These are phyloP conservation scores for Zaprionus davidi DNA, from an alignment of 1,140 invertebrate species.

Conservation along the genomic window DNA sequence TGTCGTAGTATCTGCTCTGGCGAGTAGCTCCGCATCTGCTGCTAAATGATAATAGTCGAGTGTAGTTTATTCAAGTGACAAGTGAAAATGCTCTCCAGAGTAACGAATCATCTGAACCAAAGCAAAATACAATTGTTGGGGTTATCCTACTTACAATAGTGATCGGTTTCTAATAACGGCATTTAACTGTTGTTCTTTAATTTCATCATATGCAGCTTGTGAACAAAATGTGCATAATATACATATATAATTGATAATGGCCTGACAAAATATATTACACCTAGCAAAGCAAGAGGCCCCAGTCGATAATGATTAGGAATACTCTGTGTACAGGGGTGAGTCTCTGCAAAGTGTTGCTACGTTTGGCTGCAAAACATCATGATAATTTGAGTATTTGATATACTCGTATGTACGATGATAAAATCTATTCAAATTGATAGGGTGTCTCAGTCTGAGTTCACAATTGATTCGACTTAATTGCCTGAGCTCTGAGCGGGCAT, in stretches of 20 bases:
- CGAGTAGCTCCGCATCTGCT: slow-evolving; percentile 11
- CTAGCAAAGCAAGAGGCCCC: not conserved
- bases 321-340: slow-evolving; percentile 3
- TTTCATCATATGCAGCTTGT: not conserved
- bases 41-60: slow-evolving; percentile 15
- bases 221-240: not conserved
- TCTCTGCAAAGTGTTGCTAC: not conserved
- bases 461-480: not conserved
- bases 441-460: not conserved
- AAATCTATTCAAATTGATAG: not conserved
- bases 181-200: too few relatives aligned
- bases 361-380: not conserved
- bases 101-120: not conserved
- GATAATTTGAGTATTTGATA: not conserved
- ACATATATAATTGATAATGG: not conserved
- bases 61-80: slow-evolving; percentile 20
- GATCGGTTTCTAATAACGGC: not conserved
- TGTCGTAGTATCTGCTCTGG: slow-evolving; percentile 6
- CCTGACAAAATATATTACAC: not conserved
- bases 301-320: slow-evolving; percentile 10
- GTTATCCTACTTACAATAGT: not conserved
- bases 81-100: slow-evolving; percentile 14
- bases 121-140: not conserved
- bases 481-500: not conserved
- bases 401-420: not conserved